phyloP scores from a whole-genome alignment of 2,113 vertebrate species.

The Mastomys natalensis region DNA sequence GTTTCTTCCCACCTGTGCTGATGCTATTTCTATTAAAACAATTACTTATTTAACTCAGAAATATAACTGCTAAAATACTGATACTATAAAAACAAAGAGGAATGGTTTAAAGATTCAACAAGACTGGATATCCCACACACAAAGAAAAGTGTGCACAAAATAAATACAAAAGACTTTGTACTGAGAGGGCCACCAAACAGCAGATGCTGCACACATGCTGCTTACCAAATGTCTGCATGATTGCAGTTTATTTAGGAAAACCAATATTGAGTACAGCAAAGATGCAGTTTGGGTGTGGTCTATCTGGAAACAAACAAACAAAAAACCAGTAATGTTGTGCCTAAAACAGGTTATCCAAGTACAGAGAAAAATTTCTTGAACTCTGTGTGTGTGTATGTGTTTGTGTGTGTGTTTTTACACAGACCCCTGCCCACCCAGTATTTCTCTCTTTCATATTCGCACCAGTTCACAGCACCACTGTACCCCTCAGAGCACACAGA shows the following conservation, averaged over 20 bases:
- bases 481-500: not conserved
- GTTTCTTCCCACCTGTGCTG: not conserved
- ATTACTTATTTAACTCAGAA: slow-evolving; percentile 4
- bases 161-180: not conserved
- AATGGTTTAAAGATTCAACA: slow-evolving; percentile 38
- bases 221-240: not conserved
- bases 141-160: not conserved
- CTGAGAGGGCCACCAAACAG: not conserved
- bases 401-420: not conserved
- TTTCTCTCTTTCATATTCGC: not conserved
- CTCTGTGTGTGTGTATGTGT: not conserved
- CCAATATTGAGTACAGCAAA: not conserved
- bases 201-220: not conserved
- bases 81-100: slow-evolving; percentile 33
- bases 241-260: not conserved
- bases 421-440: not conserved
- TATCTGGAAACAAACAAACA: not conserved
- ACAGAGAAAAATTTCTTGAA: not conserved
- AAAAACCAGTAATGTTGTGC: not conserved
- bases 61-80: not conserved
- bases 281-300: not conserved
- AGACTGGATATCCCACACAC: not conserved
- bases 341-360: too few relatives aligned
- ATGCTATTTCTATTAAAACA: not conserved
- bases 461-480: not conserved